A percentile compares a stretch with the other conserved stretches of the same genome.
phyloP scores from a whole-genome alignment of 2,113 vertebrate genomes.

The Hippotragus niger region DNA sequence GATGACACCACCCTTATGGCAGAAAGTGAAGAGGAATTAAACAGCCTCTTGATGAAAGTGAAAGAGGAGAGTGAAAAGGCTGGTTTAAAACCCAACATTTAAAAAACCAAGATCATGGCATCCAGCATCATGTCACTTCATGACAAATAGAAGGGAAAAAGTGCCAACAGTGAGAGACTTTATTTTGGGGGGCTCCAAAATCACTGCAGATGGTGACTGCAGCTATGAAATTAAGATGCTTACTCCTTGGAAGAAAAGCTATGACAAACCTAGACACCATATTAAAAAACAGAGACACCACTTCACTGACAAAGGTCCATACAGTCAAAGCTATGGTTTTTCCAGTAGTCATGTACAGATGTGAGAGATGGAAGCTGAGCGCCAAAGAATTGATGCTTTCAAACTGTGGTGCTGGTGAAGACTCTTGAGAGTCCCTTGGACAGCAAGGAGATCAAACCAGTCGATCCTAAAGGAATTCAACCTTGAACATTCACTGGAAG shows the following conservation, averaged over 20 bases:
- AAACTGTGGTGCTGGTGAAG: not conserved
- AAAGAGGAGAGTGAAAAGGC: not conserved
- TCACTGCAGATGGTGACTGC: not conserved
- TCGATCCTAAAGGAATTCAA: not conserved
- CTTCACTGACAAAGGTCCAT: not conserved
- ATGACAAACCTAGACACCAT: not conserved
- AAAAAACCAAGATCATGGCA: not conserved
- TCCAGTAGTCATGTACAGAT: not conserved
- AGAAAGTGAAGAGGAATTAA: not conserved
- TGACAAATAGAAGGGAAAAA: not conserved
- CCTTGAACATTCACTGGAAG: not conserved
- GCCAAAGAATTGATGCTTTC: not conserved
- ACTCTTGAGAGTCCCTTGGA: not conserved
- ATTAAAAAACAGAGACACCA: not conserved
- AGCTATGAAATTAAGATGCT: not conserved
- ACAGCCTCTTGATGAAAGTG: not conserved
- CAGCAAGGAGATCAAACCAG: not conserved
- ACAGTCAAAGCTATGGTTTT: not conserved
- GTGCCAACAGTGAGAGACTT: not conserved
- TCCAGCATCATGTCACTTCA: not conserved
- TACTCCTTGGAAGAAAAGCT: not conserved
- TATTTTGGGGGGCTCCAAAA: not conserved
- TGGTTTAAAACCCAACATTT: not conserved
- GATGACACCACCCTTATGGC: not conserved
- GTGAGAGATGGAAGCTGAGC: not conserved